Evolutionary conservation across 2,113 vertebrate genomes (phyloP), one percentile per base, ranked within the genome.

Genomic region (Ursus arctos): DNA sequence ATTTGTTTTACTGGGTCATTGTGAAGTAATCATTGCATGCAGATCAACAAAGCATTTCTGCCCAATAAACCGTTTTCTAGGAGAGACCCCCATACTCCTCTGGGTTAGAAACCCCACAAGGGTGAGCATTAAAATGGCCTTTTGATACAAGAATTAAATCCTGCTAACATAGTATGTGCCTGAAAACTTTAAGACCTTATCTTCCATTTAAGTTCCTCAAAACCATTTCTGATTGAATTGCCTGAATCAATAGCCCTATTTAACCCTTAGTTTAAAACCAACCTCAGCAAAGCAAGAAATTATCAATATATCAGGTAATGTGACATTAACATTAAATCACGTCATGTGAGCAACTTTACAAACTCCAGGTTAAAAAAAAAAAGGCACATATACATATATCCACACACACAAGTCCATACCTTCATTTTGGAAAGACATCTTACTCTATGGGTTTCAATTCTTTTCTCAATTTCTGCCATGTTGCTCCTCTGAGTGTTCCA

Each of bases 351-450:
- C 9, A 81, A 69, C 47, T 84, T 88, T 47, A 49, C 14, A 96
- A 85, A 31, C 5, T 85, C 40, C 85, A 7, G 65, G 5, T 33
- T 24, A 51, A 67, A 67, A 83, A 79, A 82, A 69, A 22, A 92
- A 24, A 59, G 36, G 26, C 15, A 57, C 22, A 72, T 33, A 79
- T 31, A 83, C 5, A 91, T 47, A 82, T 3, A 86, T 19, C 6
- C 28, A 96, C 12, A 83, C 28, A 57, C 33, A 82, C 77, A 15
- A 79, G 7, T 93, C 57, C 97, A 79, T 98, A 98, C 98, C 98
- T 98, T 98, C 53, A 98, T 9, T 91, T 97, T 97, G 94, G 98
- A 96, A 80, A 98, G 47, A 86, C 97, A 97, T 96, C 93, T 95
- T 67, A 95, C 55, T 88, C 65, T 95, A 19, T 63, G 87, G n/a